Evolutionary conservation across 2,797 vertebrate species (phyloP).

Genomic region (Phalanger gymnotis): DNA sequence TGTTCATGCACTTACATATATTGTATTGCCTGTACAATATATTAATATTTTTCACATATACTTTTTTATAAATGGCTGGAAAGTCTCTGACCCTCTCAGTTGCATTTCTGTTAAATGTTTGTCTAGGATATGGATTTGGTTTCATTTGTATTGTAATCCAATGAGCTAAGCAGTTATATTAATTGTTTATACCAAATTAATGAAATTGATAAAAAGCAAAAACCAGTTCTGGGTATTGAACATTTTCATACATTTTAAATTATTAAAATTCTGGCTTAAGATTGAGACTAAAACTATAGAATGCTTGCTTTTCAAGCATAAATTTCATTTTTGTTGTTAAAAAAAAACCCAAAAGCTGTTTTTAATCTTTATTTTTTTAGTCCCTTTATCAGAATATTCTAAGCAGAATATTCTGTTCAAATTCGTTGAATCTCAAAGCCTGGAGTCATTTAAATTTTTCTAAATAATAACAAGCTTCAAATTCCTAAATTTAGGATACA

Average conservation of each 20-base stretch:
- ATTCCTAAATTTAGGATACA: slow-evolving; percentile 79
- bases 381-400: slow-evolving; percentile 66
- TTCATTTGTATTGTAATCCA: slow-evolving; percentile 83
- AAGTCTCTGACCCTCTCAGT: slow-evolving; percentile 82
- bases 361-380: slow-evolving; percentile 68
- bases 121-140: slow-evolving; percentile 86
- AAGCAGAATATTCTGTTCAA: slow-evolving; percentile 60
- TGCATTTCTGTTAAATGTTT: slow-evolving; percentile 87
- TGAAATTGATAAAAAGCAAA: slow-evolving; percentile 61
- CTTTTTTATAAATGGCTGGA: slow-evolving; percentile 84
- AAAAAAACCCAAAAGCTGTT: slow-evolving; percentile 65
- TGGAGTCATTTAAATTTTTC: slow-evolving; percentile 70
- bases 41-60: slow-evolving; percentile 78
- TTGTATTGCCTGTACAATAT: slow-evolving; percentile 85
- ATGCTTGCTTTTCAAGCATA: slow-evolving; percentile 73
- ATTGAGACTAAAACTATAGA: slow-evolving; percentile 72
- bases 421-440: slow-evolving; percentile 29
- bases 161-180: slow-evolving; percentile 78
- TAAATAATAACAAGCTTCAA: slow-evolving; percentile 79
- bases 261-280: slow-evolving; percentile 74
- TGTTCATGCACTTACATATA: slow-evolving; percentile 78
- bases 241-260: slow-evolving; percentile 53
- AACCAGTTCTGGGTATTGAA: slow-evolving; percentile 71
- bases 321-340: slow-evolving; percentile 62
- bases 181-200: slow-evolving; percentile 35